Conservation (phyloP, 2,113 vertebrate species). For the Siniperca chuatsi region DNA sequence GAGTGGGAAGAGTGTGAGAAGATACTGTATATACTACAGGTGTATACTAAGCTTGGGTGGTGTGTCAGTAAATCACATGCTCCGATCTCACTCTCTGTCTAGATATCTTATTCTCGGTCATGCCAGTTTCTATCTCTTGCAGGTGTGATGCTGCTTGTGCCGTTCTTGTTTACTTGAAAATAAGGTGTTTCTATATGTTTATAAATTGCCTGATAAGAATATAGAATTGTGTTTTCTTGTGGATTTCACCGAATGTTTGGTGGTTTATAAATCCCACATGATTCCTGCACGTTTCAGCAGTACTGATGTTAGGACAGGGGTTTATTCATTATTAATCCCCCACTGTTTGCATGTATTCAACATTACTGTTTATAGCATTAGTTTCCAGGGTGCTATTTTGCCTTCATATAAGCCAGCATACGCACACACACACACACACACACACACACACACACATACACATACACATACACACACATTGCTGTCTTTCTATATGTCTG, state of each 20-base stretch:
- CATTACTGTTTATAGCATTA: conserved; percentile 53
- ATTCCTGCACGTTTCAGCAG: conserved; percentile 50
- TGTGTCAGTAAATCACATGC: conserved; percentile 46
- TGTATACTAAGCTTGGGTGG: conserved; percentile 54
- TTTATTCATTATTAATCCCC: conserved; percentile 71
- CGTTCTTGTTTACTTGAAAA: conserved; percentile 22
- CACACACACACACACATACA: conserved; percentile 18
- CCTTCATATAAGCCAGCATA: conserved; percentile 41
- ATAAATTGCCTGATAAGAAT: conserved; percentile 27
- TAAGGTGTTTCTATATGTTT: conserved; percentile 10
- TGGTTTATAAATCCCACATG: conserved; percentile 24
- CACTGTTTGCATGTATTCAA: conserved; percentile 59
- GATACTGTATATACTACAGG: conserved; percentile 57
- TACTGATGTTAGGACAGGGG: conserved; percentile 30
- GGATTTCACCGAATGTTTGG: conserved; percentile 29
- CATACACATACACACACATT: conserved; percentile 7
- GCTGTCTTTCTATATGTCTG: conserved; percentile 17
- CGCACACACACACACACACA: conserved; percentile 8
- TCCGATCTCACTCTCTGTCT: conserved; percentile 12
- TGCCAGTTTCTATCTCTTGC: conserved; percentile 10
- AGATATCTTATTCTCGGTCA: conserved; percentile 6
- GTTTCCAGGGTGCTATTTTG: conserved; percentile 56
- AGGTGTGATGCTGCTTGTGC: conserved; percentile 15
- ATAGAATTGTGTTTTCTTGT: conserved; percentile 23
- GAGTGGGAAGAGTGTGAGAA: conserved; percentile 38